Base-by-base conservation (phyloP, 2,113 vertebrate genomes). In the Odontophorus gujanensis region DNA sequence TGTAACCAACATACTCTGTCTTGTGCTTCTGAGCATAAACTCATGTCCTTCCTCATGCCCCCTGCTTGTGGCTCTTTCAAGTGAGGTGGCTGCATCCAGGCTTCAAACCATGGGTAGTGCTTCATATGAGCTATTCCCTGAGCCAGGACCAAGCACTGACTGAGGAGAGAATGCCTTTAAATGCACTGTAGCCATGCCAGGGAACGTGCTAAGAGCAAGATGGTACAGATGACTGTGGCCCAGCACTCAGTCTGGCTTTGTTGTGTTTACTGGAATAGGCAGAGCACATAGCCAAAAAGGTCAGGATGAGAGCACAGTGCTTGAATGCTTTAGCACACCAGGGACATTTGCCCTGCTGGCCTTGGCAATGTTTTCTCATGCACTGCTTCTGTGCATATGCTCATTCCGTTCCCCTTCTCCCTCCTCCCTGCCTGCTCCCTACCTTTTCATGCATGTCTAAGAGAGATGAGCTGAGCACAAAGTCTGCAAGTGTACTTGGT, bases 351-450 rank as follows among this genome's bases (percentile, higher is more conserved):
- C 57, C 89, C 90, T 85, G 69, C 69, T 94, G 88, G 80, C 82
- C 88, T 86, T 89, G 92, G 83, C 92, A 84, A 7, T 6, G 45
- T 86, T 94, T 94, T 84, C 92, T 92, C 84, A 92, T 45, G 74
- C 81, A 50, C 24, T 36, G 24, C 26, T 93, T 79, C 22, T 58
- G 71, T 66, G 57, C 36, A 28, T 78, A 36, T 17, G 16, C 8
- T 90, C 32, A 0, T 79, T 86, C 24, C 11, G 10, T 69, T 79
- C 42, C 61, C 9, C 24, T 83, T 20, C 63, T 74, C 73, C 40
- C 34, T 17, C 48, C 66, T 24, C 20, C 21, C 24, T 0, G 3
- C 50, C 18, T 58, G 59, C 59, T 38, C 24, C 38, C 30, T 16
- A 32, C 61, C 30, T 89, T 63, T 34, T 28, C 55, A 13, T 14